Evolutionary conservation across 1,140 invertebrate species (phyloP).

Genomic region (Drosophila pachea): DNA sequence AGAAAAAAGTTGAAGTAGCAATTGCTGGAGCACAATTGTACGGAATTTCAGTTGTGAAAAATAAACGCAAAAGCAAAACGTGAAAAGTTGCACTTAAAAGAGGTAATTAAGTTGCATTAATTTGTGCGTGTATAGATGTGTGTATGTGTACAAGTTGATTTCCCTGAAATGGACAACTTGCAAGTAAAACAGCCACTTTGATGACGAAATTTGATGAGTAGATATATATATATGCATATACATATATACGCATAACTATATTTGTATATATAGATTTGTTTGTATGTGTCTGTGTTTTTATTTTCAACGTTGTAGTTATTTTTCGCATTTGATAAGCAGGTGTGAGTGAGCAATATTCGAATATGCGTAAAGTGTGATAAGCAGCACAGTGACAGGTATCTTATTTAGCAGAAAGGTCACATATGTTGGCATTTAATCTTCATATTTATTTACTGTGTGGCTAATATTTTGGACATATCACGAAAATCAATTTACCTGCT

Average conservation of each 20-base stretch:
- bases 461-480: slow-evolving; percentile 37
- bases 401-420: slow-evolving; percentile 52
- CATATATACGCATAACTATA: no score
- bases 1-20: slow-evolving; percentile 40
- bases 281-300: slow-evolving; percentile 47
- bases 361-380: slow-evolving; percentile 37
- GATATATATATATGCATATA: slow-evolving; percentile 17
- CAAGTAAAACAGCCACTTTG: slow-evolving; percentile 59
- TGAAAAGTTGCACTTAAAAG: slow-evolving; percentile 66
- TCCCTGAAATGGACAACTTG: slow-evolving; percentile 58
- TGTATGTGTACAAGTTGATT: slow-evolving; percentile 65
- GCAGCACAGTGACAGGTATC: slow-evolving; percentile 26
- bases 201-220: slow-evolving; percentile 64
- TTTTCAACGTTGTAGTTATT: slow-evolving; percentile 38
- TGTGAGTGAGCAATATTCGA: slow-evolving; percentile 33
- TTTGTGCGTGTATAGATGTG: slow-evolving; percentile 17
- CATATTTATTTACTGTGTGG: slow-evolving; percentile 55
- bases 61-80: slow-evolving; percentile 47
- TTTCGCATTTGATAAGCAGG: slow-evolving; percentile 67
- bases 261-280: no score
- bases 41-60: slow-evolving; percentile 60
- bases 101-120: slow-evolving; percentile 64
- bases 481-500: slow-evolving; percentile 50
- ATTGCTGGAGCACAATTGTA: slow-evolving; percentile 51
- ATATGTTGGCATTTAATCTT: slow-evolving; percentile 53